A percentile compares a stretch with the other conserved stretches of the same genome.
phyloP scores from a whole-genome alignment of 37 sponge, comb jelly and placozoan genomes.

The Crambe crambe region DNA sequence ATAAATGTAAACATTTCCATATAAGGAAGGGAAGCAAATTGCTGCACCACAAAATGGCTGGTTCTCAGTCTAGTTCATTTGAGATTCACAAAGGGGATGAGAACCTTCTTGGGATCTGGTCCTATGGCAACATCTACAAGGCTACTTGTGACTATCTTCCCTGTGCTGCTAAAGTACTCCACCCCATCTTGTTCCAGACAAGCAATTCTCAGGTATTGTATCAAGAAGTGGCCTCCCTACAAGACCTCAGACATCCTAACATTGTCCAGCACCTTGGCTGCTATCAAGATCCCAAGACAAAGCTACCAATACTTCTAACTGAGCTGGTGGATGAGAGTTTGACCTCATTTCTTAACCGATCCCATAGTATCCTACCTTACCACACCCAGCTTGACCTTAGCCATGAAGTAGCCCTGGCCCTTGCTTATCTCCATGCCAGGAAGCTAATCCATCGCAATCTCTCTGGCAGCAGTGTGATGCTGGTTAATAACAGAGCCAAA shows the following conservation, averaged over 20 bases:
- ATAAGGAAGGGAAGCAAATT: too few species aligned
- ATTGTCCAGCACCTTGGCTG: conserved; percentile 32
- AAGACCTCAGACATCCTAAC: conserved; percentile 23
- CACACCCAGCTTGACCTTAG: conserved; percentile 26
- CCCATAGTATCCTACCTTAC: background rate
- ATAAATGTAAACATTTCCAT: too few species aligned
- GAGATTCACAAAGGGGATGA: background rate
- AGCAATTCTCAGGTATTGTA: background rate
- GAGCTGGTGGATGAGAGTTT: conserved; percentile 61
- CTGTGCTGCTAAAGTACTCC: conserved; percentile 41
- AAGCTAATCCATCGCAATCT: conserved; percentile 38
- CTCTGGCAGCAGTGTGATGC: conserved; percentile 50
- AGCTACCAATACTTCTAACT: conserved; percentile 29
- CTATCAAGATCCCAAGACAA: conserved; percentile 17
- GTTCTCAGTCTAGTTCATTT: background rate
- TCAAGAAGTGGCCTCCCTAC: background rate
- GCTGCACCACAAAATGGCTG: too few species aligned
- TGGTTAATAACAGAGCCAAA: conserved; percentile 24
- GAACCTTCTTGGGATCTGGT: conserved; percentile 2
- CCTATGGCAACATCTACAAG: conserved; percentile 31
- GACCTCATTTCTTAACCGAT: conserved; percentile 29
- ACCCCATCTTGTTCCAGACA: background rate
- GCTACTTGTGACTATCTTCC: conserved; percentile 35
- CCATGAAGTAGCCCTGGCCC: conserved; percentile 40
- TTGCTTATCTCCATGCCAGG: conserved; percentile 36